Base-by-base conservation (phyloP, 2,888 invertebrate species). In the Lasioglossum vierecki region DNA sequence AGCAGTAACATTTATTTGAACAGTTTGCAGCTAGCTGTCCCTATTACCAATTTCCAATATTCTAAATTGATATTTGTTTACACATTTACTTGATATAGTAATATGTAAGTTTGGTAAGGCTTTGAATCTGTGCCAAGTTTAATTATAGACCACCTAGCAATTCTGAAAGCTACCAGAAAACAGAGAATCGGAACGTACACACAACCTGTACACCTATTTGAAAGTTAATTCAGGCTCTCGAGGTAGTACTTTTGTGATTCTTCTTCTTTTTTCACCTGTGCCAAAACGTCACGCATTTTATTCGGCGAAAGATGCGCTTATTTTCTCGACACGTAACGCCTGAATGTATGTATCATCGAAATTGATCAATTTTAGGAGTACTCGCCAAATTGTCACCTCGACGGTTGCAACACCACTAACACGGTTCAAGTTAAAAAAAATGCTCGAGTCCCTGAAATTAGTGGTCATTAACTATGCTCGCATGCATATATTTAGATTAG, bases 61-160 rank as follows among this genome's bases (percentile, higher is more conserved):
- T 35, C 49, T 57, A 57, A 79, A 46, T 60, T 72, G 66, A 83
- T 18, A 74, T 89, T 88, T 89, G 86, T 89, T 89, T 86, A 84
- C 46, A 82, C 76, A 80, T 86, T 85, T 84, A 87, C 72, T 90
- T 85, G 82, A 66, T 72, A 79, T 85, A 83, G 86, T 88, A 82
- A 90, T 89, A 85, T 83, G 84, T 76, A 89, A 88, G 83, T 88
- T 90, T 89, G 83, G 86, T 73, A 85, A 83, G 87, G 76, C 68
- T 88, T 90, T 91, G 91, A 91, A 83, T 82, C 83, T 79, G 84
- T 92, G 92, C 92, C 92, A 92, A 91, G 91, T 91, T 92, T 91
- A 92, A 92, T 91, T 89, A 91, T 92, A 91, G 92, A 91, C 76
- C 88, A 88, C 83, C 88, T 91, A 88, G 84, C 87, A 87, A 86